Conservation (phyloP, 2,888 invertebrate species). For the Platycheirus albimanus region DNA sequence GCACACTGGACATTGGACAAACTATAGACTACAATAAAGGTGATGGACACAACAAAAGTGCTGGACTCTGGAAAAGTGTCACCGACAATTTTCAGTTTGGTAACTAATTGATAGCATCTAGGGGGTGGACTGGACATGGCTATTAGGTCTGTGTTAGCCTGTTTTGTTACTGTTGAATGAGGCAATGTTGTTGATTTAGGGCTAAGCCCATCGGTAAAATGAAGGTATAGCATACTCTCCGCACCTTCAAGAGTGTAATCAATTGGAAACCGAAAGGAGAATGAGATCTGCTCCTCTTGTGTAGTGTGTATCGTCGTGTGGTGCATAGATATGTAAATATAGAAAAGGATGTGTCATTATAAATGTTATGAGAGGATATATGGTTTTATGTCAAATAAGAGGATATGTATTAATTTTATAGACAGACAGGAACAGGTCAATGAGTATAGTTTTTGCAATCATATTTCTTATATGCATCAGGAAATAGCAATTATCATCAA, state of each 20-base stretch:
- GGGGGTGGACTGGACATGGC: not conserved
- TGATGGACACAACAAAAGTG: constrained; percentile 44
- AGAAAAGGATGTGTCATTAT: constrained; percentile 11
- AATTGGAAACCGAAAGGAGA: constrained; percentile 22
- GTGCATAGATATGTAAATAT: not conserved
- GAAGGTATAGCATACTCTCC: not conserved
- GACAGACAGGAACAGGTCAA: constrained; percentile 36
- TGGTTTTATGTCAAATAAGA: constrained; percentile 11
- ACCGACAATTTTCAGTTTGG: constrained; percentile 56
- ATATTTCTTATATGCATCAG: constrained; percentile 23
- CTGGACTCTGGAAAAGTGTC: constrained; percentile 55
- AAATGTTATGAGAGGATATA: not conserved
- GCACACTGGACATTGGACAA: not conserved
- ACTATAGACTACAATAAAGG: not conserved
- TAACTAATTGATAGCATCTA: constrained; percentile 44
- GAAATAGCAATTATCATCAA: constrained; percentile 27
- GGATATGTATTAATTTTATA: constrained; percentile 13
- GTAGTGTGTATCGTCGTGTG: too few relatives aligned
- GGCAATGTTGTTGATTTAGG: constrained; percentile 21
- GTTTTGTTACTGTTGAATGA: constrained; percentile 10
- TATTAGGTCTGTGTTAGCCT: constrained; percentile 19
- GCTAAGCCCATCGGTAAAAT: constrained; percentile 1
- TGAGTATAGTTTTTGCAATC: constrained; percentile 20
- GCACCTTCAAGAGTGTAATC: constrained; percentile 32
- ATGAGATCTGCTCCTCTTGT: not conserved